Conservation (phyloP, 23 tunicate genomes). For the Halocynthia roretzi region DNA sequence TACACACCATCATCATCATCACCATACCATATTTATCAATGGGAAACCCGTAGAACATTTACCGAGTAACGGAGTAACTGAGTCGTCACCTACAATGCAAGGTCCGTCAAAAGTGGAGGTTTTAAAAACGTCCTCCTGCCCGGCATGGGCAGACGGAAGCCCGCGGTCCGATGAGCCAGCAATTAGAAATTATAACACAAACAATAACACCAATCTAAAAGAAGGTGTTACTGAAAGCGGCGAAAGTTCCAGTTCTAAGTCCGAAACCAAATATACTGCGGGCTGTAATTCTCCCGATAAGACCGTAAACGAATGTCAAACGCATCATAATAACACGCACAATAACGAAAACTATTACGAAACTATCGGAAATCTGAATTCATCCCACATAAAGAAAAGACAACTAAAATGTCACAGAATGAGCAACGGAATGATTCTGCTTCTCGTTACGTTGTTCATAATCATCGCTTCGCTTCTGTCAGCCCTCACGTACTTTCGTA, state of each 20-base stretch:
- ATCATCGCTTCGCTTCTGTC: slow-evolving; percentile 1
- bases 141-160: slow-evolving; percentile 6
- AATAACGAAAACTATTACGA: background rate
- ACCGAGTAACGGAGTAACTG: background rate
- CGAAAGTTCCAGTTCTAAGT: too few species aligned
- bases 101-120: background rate
- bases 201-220: background rate
- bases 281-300: too few species aligned
- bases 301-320: background rate
- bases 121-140: slow-evolving; percentile 5
- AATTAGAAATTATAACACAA: background rate
- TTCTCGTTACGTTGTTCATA: slow-evolving; percentile 1
- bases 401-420: background rate
- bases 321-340: slow-evolving; percentile 2
- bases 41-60: background rate
- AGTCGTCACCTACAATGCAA: background rate
- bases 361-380: background rate
- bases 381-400: background rate
- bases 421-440: background rate
- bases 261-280: too few species aligned
- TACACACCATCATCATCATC: slow-evolving; percentile 4
- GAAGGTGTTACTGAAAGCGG: too few species aligned
- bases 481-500: background rate
- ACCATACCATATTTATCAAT: slow-evolving; percentile 5
- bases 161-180: background rate